phyloP scores from a whole-genome alignment of 2,113 vertebrate species.

The Pollimyrus isidori region DNA sequence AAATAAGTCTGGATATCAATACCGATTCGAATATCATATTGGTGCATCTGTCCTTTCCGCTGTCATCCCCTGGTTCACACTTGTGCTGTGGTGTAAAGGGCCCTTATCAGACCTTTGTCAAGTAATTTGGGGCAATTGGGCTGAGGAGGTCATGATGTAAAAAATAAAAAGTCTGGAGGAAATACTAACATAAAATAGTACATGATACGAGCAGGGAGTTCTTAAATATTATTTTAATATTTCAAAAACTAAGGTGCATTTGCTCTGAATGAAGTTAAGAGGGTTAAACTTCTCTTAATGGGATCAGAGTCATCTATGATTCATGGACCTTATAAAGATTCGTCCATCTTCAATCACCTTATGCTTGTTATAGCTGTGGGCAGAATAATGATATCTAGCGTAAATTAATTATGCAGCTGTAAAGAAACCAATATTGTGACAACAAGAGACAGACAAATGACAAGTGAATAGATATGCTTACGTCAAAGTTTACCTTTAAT shows the following conservation, averaged over 20 bases:
- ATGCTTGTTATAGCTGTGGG: not conserved
- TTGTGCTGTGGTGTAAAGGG: not conserved
- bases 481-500: constrained; percentile 63
- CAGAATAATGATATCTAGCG: not conserved
- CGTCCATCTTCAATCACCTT: not conserved
- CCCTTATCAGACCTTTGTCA: not conserved
- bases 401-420: not conserved
- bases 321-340: not conserved
- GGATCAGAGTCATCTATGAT: not conserved
- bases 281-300: not conserved
- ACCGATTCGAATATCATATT: not conserved
- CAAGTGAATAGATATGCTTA: not conserved
- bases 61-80: not conserved
- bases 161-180: not conserved
- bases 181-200: not conserved
- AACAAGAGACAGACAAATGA: not conserved
- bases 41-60: not conserved
- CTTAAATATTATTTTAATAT: not conserved
- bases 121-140: not conserved
- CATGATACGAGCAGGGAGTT: not conserved
- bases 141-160: not conserved
- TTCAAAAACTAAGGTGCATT: not conserved
- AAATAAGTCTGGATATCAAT: no score
- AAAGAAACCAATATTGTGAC: not conserved
- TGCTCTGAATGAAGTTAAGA: not conserved